phyloP scores from a whole-genome alignment of 1,140 invertebrate genomes.

The Chlorops oryzae region DNA sequence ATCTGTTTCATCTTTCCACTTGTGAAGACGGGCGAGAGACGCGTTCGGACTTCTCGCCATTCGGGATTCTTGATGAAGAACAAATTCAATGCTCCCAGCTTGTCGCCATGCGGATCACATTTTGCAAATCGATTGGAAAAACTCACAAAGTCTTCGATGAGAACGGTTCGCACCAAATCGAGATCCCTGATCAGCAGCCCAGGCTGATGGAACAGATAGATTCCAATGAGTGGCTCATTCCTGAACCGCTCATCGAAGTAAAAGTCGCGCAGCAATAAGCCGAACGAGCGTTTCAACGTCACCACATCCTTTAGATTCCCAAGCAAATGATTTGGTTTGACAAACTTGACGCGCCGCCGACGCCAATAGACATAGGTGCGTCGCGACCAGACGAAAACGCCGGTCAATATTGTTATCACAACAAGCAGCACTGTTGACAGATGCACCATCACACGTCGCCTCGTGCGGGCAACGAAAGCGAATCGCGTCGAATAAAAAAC shows the following conservation, averaged over 20 bases:
- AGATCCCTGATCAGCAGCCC: conserved; percentile 51
- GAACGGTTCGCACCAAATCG: conserved; percentile 50
- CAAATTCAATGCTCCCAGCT: conserved; percentile 39
- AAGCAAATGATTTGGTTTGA: conserved; percentile 34
- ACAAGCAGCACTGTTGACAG: conserved; percentile 25
- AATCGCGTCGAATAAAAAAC: background rate
- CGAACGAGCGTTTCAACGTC: conserved; percentile 35
- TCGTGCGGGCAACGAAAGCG: no score
- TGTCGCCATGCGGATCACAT: conserved; percentile 31
- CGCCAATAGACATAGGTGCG: conserved; percentile 45
- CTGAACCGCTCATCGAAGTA: conserved; percentile 35
- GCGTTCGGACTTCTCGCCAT: conserved; percentile 53
- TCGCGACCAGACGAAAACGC: conserved; percentile 40
- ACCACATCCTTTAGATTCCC: conserved; percentile 40
- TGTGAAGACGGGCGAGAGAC: conserved; percentile 53
- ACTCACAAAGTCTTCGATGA: conserved; percentile 51
- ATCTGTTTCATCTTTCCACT: conserved; percentile 54
- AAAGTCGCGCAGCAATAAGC: conserved; percentile 33
- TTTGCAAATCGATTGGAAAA: conserved; percentile 42
- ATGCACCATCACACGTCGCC: no score
- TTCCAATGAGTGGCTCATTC: conserved; percentile 45
- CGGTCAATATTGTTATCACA: conserved; percentile 39
- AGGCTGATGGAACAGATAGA: conserved; percentile 49
- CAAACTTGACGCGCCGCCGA: conserved; percentile 40
- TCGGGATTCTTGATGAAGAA: conserved; percentile 39